Percentiles rank a stretch among this genome's conserved stretches.
Evolutionary conservation across 2,113 vertebrate species (phyloP).

Genomic region (Bufo gargarizans): DNA sequence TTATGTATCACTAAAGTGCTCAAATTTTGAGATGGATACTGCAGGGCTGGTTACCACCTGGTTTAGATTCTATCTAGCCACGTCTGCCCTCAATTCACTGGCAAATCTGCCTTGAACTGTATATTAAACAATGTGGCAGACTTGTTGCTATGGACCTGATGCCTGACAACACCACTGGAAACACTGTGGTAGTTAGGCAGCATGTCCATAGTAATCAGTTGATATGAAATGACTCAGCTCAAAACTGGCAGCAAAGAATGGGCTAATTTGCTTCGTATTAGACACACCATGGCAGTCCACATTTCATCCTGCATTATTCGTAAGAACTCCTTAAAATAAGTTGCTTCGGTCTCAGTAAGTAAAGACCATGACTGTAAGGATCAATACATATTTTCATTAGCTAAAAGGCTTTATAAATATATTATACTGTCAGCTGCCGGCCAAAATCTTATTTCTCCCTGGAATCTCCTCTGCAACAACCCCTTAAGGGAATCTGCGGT

Average conservation of each 20-base stretch:
- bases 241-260: too few relatives aligned
- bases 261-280: too few relatives aligned
- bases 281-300: neutral
- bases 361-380: neutral
- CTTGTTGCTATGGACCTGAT: neutral
- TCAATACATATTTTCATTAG: constrained; percentile 6
- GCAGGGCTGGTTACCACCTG: neutral
- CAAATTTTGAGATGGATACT: too few relatives aligned
- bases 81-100: neutral
- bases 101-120: neutral
- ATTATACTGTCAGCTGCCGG: neutral
- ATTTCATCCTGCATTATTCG: neutral
- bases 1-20: too few relatives aligned
- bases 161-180: neutral
- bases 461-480: neutral
- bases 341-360: neutral
- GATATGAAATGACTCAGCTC: neutral
- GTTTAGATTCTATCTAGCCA: neutral
- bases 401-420: constrained; percentile 4
- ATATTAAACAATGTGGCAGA: neutral
- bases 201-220: neutral
- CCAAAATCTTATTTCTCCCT: neutral
- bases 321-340: neutral
- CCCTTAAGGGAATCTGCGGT: too few relatives aligned
- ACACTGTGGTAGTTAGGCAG: neutral